phyloP scores from a whole-genome alignment of 2,888 invertebrate species.

The Sminthurides aquaticus region DNA sequence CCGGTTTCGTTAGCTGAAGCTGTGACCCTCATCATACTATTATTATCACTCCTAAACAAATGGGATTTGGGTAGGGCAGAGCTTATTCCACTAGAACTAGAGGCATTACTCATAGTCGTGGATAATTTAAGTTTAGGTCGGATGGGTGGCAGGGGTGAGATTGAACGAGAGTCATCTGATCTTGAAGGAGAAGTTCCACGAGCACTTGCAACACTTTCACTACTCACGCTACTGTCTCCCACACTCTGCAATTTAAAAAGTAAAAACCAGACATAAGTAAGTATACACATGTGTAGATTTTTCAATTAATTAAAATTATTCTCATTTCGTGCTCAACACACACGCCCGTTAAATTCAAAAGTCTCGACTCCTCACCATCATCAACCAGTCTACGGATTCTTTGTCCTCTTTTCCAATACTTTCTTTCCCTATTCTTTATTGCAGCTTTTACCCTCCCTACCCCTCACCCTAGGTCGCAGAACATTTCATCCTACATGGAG shows the following conservation, averaged over 20 bases:
- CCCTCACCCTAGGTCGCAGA: no score
- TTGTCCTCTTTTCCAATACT: no score
- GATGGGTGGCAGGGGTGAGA: conserved; percentile 42
- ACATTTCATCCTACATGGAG: no score
- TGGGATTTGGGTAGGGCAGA: conserved; percentile 26
- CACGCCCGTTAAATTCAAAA: no score
- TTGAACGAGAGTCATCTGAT: conserved; percentile 51
- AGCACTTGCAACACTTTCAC: conserved; percentile 51
- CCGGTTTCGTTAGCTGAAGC: conserved; percentile 1
- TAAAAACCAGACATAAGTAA: no score
- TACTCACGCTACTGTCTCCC: conserved; percentile 50
- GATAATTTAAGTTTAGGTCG: conserved; percentile 30
- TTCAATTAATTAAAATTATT: neutral
- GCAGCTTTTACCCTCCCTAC: no score
- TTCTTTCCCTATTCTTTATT: no score
- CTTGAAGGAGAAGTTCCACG: conserved; percentile 55
- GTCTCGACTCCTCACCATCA: no score
- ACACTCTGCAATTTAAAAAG: conserved; percentile 44
- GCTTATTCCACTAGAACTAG: conserved; percentile 31
- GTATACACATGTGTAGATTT: no score
- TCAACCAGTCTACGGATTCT: no score
- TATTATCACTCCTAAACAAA: no score
- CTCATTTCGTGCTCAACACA: neutral
- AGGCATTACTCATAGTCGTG: conserved; percentile 33
- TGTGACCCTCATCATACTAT: neutral